Evolutionary conservation across 2,797 vertebrate genomes (phyloP), one percentile per base, ranked within the genome.

Genomic region (Florisuga fusca): DNA sequence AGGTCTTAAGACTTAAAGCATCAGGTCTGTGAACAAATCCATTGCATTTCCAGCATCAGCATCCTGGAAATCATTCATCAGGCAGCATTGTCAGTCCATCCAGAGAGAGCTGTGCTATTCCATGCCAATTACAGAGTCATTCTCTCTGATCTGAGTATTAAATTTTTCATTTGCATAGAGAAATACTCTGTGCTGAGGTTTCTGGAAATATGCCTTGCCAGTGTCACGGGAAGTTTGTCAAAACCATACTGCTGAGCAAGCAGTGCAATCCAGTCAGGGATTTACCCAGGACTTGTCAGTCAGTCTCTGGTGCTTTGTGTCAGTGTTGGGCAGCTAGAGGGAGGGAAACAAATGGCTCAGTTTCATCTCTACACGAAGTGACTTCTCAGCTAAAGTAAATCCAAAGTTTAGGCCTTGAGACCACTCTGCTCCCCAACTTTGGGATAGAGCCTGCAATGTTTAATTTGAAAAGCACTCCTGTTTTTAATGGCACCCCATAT

Each of bases 131-230:
- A 54, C 74, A 31, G 50, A 75, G 79, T 59, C 33, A 5, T 88
- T 73, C 76, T 80, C 61, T 88, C 50, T 92, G 84, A 90, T 90
- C 75, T 21, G 15, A 73, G 86, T 55, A 63, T 89, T 89, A 55
- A 58, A n/a, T 73, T 90, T 92, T 84, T 84, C 46, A 11, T 81
- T 86, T 71, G 46, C 20, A 46, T 41, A 10, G 12, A 94, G 78
- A 50, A 89, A 83, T 85, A 29, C 14, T 36, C 85, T 82, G 63
- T 36, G 67, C 82, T 93, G 74, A 38, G 58, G 12, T 73, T 96
- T 94, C 76, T 90, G 83, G 46, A 67, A 78, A 74, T 23, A 59
- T 34, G 64, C 83, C 73, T 80, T 85, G 51, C 69, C 10, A 2
- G 38, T 53, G 58, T 87, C 76, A 31, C 23, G 73, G 62, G 51